A percentile compares a stretch with the other conserved stretches of the same genome.
Evolutionary conservation across 2,888 invertebrate species (phyloP).

Genomic region (Callinectes sapidus): DNA sequence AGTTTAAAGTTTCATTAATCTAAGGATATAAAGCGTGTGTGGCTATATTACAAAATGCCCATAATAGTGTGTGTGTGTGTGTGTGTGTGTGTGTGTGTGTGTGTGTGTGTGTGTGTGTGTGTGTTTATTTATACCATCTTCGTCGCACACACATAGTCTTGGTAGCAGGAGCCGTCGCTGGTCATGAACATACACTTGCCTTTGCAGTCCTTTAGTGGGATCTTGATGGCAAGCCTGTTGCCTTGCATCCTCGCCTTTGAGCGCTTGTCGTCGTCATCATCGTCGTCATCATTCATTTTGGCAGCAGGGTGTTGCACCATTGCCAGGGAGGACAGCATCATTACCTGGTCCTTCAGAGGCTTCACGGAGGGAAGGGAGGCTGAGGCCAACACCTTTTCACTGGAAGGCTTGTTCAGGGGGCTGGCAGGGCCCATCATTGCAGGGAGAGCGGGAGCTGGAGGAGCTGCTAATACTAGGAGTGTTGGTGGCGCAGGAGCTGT

Average conservation of each 20-base stretch:
- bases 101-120: not conserved
- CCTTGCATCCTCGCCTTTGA: not conserved
- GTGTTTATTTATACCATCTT: not conserved
- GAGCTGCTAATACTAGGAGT: not conserved
- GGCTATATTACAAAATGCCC: not conserved
- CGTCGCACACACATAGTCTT: slow-evolving; percentile 5
- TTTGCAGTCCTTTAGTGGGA: not conserved
- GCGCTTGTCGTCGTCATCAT: not conserved
- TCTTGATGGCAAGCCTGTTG: not conserved
- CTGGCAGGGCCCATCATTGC: not conserved
- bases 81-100: slow-evolving; percentile 1
- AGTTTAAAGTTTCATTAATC: too few relatives aligned
- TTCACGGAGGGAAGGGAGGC: not conserved
- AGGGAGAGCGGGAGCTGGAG: not conserved
- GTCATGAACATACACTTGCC: slow-evolving; percentile 19
- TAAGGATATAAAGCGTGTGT: not conserved
- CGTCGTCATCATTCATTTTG: slow-evolving; percentile 6
- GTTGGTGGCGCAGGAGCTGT: not conserved
- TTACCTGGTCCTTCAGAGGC: not conserved
- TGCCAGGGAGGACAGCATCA: slow-evolving; percentile 13
- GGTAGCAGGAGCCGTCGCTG: not conserved
- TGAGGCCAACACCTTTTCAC: not conserved
- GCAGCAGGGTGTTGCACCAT: not conserved
- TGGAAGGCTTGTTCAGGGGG: not conserved
- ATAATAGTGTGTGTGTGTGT: not conserved